Conservation (phyloP, 1,140 invertebrate genomes). For the Drosophila pallidifrons region DNA sequence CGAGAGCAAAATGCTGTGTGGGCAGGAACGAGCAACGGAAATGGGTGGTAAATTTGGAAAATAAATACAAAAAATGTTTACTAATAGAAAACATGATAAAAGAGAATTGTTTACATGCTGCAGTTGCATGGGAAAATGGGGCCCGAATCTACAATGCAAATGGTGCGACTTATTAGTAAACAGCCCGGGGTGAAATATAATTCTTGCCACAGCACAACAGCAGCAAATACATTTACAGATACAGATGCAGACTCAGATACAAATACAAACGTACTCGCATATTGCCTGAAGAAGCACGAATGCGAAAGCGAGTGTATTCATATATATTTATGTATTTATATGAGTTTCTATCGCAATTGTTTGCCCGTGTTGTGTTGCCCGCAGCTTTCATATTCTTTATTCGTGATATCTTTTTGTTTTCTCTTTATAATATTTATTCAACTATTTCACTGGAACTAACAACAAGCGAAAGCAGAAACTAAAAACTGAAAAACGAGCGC, state of each 20-base stretch:
- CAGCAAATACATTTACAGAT: constrained; percentile 22
- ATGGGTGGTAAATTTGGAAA: constrained; percentile 65
- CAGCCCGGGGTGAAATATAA: constrained; percentile 29
- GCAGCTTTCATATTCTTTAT: constrained; percentile 63
- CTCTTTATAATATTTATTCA: constrained; percentile 64
- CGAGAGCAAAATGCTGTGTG: constrained; percentile 21
- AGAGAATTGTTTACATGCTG: constrained; percentile 64
- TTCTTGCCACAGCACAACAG: background rate
- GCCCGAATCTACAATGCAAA: constrained; percentile 70
- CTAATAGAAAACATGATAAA: constrained; percentile 66
- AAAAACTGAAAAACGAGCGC: constrained; percentile 27
- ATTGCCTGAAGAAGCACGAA: constrained; percentile 12
- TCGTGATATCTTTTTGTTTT: constrained; percentile 23
- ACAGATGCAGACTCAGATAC: constrained; percentile 17
- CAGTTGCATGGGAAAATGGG: constrained; percentile 46
- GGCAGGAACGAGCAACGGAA: constrained; percentile 52
- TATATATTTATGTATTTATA: constrained; percentile 60
- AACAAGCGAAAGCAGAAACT: constrained; percentile 2
- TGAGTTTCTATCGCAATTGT: constrained; percentile 72
- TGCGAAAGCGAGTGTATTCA: background rate
- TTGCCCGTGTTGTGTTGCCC: constrained; percentile 57
- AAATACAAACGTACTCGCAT: no score
- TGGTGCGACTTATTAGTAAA: constrained; percentile 49
- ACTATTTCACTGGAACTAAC: constrained; percentile 37
- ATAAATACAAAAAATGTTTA: constrained; percentile 70